Evolutionary conservation across 1,140 invertebrate species (phyloP).

Genomic region (Philopotamus ludificatus): DNA sequence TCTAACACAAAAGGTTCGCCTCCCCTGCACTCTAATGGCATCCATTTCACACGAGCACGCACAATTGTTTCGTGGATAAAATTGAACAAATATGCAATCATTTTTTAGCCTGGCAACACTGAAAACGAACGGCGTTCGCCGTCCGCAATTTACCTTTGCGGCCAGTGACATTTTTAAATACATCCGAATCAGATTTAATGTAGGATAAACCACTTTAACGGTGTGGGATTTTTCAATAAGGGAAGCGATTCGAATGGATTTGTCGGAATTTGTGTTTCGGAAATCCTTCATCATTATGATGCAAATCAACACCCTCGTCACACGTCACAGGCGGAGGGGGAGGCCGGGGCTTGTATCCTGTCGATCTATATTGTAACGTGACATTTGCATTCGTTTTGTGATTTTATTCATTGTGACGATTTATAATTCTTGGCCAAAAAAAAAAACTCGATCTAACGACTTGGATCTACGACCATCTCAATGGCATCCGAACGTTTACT

Average conservation of each 20-base stretch:
- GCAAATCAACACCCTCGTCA: not conserved
- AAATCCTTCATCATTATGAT: not conserved
- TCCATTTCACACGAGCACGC: not conserved
- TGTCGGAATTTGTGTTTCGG: not conserved
- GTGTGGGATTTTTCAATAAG: not conserved
- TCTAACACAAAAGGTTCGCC: conserved; percentile 7
- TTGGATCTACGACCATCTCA: not conserved
- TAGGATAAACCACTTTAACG: not conserved
- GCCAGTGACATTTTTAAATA: not conserved
- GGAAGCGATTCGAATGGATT: not conserved
- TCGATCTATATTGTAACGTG: not conserved
- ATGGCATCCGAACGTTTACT: not conserved
- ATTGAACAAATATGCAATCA: not conserved
- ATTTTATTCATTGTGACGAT: not conserved
- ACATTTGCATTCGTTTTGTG: not conserved
- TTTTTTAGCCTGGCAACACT: not conserved
- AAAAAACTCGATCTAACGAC: not conserved
- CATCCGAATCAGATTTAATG: not conserved
- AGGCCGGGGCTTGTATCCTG: not conserved
- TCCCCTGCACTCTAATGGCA: not conserved
- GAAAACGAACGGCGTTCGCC: not conserved
- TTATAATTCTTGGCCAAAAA: too few relatives aligned
- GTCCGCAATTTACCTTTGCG: not conserved
- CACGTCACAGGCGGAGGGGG: too few relatives aligned
- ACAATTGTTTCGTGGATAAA: not conserved